Percentiles rank a stretch among this genome's conserved stretches.
Conservation (phyloP, 2,113 vertebrate genomes). For the Porphyrio hochstetteri region DNA sequence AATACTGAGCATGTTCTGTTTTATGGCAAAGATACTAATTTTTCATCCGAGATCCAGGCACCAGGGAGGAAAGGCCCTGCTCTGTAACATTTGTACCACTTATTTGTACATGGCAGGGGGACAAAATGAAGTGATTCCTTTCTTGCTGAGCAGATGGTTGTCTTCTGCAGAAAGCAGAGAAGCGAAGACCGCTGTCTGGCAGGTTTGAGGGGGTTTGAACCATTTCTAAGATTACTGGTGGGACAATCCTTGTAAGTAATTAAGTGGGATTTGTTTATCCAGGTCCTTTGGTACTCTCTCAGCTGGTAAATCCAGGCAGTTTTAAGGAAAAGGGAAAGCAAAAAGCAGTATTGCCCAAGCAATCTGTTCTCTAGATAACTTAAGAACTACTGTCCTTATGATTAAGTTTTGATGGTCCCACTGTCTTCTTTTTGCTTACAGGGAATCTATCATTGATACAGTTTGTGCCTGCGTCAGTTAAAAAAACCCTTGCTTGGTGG, state of each 20-base stretch:
- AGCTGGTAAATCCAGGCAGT: not conserved
- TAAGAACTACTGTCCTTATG: not conserved
- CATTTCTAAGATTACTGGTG: not conserved
- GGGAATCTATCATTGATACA: not conserved
- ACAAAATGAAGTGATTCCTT: not conserved
- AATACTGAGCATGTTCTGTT: not conserved
- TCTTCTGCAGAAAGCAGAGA: not conserved
- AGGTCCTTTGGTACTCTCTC: not conserved
- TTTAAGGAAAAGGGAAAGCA: not conserved
- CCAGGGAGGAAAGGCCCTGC: not conserved
- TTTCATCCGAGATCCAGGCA: not conserved
- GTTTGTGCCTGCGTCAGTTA: not conserved
- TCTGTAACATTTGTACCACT: not conserved
- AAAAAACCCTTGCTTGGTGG: not conserved
- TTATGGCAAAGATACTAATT: not conserved
- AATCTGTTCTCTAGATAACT: not conserved
- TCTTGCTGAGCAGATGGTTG: not conserved
- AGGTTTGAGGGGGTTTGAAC: not conserved
- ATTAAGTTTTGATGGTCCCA: not conserved
- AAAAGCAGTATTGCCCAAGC: not conserved
- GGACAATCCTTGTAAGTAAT: not conserved
- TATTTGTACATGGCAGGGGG: not conserved
- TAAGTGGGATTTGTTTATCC: not conserved
- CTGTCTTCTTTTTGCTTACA: not conserved
- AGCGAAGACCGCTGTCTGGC: not conserved